These are phyloP conservation scores for Branchinecta lindahli DNA, from an alignment of 1,140 invertebrate genomes.

Conservation along the genomic window DNA sequence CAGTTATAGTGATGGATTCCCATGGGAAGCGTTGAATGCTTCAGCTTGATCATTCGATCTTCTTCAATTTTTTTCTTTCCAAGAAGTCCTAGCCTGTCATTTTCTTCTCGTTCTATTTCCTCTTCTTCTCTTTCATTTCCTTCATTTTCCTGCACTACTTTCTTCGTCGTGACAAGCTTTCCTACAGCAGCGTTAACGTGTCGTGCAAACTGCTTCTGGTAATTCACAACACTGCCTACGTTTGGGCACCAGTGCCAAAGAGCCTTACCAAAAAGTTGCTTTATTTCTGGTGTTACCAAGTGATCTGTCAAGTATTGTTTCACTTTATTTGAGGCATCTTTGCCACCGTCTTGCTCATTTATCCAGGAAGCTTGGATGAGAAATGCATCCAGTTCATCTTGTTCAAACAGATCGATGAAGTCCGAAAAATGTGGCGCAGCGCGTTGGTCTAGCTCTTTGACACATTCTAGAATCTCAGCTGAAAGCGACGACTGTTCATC, in stretches of 20 bases:
- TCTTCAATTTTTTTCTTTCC: constrained; percentile 13
- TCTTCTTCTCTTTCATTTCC: constrained; percentile 10
- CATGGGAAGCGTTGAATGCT: neutral
- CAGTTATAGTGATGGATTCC: constrained; percentile 1
- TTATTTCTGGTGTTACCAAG: neutral
- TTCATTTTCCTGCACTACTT: neutral
- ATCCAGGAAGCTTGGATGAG: neutral
- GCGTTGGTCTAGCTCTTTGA: neutral
- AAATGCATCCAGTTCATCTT: neutral
- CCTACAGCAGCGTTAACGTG: neutral
- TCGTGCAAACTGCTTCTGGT: neutral
- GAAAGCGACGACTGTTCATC: constrained; percentile 4
- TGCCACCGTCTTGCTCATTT: neutral
- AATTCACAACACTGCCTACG: neutral
- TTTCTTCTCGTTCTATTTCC: neutral
- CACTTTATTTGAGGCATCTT: neutral
- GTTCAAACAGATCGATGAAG: neutral
- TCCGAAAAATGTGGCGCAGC: neutral
- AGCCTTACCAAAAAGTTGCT: too few relatives aligned
- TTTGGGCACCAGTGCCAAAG: constrained; percentile 6
- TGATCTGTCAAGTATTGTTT: neutral
- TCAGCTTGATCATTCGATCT: neutral
- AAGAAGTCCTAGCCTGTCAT: neutral
- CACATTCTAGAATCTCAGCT: neutral
- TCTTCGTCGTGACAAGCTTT: neutral